A percentile compares a stretch with the other conserved stretches of the same genome.
phyloP scores from a whole-genome alignment of 2,797 vertebrate genomes.

The Capromys pilorides region DNA sequence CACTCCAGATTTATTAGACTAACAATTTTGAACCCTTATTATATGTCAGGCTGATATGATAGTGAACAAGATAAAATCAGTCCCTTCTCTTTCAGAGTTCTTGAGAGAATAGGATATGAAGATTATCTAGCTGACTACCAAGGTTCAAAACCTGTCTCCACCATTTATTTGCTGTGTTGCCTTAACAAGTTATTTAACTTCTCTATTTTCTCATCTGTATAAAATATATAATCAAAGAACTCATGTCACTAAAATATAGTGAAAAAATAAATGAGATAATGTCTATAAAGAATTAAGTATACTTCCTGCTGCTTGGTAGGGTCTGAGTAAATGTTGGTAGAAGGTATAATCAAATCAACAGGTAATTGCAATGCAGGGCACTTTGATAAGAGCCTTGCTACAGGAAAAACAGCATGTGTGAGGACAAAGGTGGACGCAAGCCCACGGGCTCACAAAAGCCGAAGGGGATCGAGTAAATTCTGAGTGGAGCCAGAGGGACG shows the following conservation, averaged over 20 bases:
- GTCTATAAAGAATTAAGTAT: background rate
- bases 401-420: background rate
- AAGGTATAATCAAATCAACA: background rate
- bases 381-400: background rate
- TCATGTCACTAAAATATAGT: background rate
- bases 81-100: background rate
- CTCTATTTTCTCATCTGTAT: background rate
- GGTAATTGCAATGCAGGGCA: background rate
- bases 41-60: background rate
- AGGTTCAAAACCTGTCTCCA: background rate
- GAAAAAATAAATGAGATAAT: conserved; percentile 13
- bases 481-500: background rate
- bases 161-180: background rate
- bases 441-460: background rate
- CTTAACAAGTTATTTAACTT: background rate
- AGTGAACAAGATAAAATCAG: background rate
- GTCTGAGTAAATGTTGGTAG: background rate
- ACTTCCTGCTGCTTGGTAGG: background rate
- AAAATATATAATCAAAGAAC: background rate
- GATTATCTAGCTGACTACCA: background rate
- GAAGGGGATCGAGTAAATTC: background rate
- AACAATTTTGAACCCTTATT: background rate
- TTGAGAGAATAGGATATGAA: background rate
- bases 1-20: background rate
- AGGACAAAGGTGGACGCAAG: background rate